Evolutionary conservation across 2,888 invertebrate species (phyloP), one percentile per base, ranked within the genome.

Genomic region (Torymus aiolomorphi): DNA sequence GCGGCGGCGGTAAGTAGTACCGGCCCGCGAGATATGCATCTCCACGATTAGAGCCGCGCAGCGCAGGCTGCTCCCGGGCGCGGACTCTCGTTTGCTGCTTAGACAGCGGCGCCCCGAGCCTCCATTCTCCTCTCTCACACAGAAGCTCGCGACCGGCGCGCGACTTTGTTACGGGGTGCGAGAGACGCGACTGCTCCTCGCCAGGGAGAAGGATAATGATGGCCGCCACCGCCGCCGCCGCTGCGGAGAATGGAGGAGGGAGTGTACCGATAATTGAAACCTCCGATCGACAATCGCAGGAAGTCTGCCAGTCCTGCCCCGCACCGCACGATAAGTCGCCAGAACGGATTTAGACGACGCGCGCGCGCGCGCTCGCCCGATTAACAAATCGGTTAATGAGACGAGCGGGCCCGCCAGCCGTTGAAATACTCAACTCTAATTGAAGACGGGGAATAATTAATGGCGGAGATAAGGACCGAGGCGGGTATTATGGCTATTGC

Each of bases 21-120:
- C 76, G 76, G 49, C 49, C 42, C 57, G 16, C 31, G 63, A 70
- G 77, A 77, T 77, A 77, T 77, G 71, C 77, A 77, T 77, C 77
- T 77, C 65, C 65, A 72, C 71, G 77, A 76, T 76, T 70, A 76
- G 76, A 76, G 76, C 42, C 67, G 76, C 42, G 61, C 62, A n/a
- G 59, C 51, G 59, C 31, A n/a, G n/a, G n/a, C n/a, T n/a, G 18
- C 74, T 42, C 42, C 42, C 42, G 42, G 42, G 42, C 42, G 42
- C 42, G 42, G 61, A 24, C 20, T 13, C 20, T 24, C 20, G 61
- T 57, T 18, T 57, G 16, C 18, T 18, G 57, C 18, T 57, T 57
- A 18, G 16, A 18, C 16, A 57, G 12, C 18, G 57, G 57, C 16
- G 16, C 57, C n/a, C 56, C 16, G 18, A 16, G 57, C 57, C 16